A percentile compares a stretch with the other conserved stretches of the same genome.
phyloP scores from a whole-genome alignment of 1,140 invertebrate genomes.

The Paraescarpia echinospica region DNA sequence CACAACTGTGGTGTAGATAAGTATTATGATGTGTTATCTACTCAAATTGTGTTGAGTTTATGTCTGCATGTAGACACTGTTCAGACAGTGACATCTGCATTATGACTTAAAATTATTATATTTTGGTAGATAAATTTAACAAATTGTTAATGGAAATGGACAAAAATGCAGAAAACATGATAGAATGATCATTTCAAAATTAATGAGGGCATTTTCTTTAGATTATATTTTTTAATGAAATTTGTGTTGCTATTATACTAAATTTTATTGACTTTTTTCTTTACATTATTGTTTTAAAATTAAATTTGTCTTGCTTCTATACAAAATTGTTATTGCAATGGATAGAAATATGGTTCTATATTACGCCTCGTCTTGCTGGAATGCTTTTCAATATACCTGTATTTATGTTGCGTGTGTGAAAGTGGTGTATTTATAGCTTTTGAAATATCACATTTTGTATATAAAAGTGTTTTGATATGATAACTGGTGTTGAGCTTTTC shows the following conservation, averaged over 20 bases:
- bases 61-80: not conserved
- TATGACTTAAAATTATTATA: not conserved
- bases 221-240: not conserved
- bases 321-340: not conserved
- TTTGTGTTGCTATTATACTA: not conserved
- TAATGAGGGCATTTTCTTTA: not conserved
- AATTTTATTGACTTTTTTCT: not conserved
- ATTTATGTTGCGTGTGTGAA: not conserved
- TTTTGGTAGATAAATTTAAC: not conserved
- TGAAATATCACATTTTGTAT: conserved; percentile 1
- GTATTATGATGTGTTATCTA: not conserved
- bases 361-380: not conserved
- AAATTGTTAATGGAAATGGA: not conserved
- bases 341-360: not conserved
- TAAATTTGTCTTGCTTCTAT: not conserved
- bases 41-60: not conserved
- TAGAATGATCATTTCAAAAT: not conserved
- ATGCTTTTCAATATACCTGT: not conserved
- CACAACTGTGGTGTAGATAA: not conserved
- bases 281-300: not conserved
- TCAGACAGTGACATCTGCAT: not conserved
- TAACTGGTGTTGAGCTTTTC: not conserved
- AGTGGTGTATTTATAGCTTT: not conserved
- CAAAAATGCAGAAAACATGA: not conserved
- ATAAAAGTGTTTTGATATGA: not conserved